Evolutionary conservation across 1,140 invertebrate genomes (phyloP).

Genomic region (Lasaia peninsularis): DNA sequence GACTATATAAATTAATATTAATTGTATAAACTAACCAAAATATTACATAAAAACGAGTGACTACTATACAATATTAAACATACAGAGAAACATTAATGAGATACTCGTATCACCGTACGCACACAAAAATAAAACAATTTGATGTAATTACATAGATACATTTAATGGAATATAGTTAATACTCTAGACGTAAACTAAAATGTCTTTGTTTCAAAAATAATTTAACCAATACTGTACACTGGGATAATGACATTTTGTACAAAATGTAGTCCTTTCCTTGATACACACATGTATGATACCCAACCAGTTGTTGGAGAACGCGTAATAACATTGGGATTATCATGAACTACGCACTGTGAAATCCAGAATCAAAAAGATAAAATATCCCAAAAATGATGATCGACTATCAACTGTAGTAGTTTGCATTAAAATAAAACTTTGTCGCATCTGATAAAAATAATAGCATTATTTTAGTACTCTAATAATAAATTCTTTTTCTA

Average conservation of each 20-base stretch:
- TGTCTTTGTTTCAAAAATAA: neutral
- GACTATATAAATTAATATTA: slow-evolving; percentile 20
- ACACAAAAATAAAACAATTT: slow-evolving; percentile 21
- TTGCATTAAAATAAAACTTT: too few relatives aligned
- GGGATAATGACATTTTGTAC: neutral
- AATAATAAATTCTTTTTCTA: too few relatives aligned
- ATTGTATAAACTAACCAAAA: slow-evolving; percentile 25
- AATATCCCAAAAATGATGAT: too few relatives aligned
- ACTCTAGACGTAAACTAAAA: slow-evolving; percentile 18
- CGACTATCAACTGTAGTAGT: too few relatives aligned
- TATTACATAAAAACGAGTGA: slow-evolving; percentile 43
- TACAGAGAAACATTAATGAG: slow-evolving; percentile 16
- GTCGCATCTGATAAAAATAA: too few relatives aligned
- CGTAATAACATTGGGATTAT: too few relatives aligned
- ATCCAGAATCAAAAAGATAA: too few relatives aligned
- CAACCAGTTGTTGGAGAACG: too few relatives aligned
- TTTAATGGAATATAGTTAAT: slow-evolving; percentile 10
- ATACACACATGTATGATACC: too few relatives aligned
- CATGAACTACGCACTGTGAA: too few relatives aligned
- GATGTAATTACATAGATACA: slow-evolving; percentile 16
- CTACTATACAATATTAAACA: slow-evolving; percentile 21
- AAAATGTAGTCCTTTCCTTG: too few relatives aligned
- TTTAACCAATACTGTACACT: neutral
- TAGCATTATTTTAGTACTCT: too few relatives aligned
- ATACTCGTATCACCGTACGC: slow-evolving; percentile 7